A percentile compares a stretch with the other conserved stretches of the same genome.
These are phyloP conservation scores for Cyrtorhinus lividipennis DNA, from an alignment of 1,140 invertebrate species.

Conservation along the genomic window DNA sequence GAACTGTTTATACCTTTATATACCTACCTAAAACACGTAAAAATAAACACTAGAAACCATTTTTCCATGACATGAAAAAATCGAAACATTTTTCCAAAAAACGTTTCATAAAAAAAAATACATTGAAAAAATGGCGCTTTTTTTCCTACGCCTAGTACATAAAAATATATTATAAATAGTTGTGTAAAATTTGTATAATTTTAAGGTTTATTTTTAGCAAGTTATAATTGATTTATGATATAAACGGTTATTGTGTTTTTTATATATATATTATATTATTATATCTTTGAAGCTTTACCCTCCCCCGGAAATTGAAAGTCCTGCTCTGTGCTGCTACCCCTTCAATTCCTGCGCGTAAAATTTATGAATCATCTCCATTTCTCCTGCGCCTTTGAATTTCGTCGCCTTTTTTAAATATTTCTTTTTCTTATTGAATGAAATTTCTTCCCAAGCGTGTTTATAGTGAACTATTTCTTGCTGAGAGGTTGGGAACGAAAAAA, in stretches of 20 bases:
- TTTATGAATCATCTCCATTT: background rate
- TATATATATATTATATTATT: conserved; percentile 10
- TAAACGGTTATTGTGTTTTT: conserved; percentile 5
- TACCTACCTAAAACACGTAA: background rate
- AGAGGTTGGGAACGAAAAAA: background rate
- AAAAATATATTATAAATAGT: conserved; percentile 10
- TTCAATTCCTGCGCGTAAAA: background rate
- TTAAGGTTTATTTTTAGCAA: conserved; percentile 9
- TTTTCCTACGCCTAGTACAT: conserved; percentile 6
- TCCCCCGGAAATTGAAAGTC: background rate
- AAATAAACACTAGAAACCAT: too few species aligned
- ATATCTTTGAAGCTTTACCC: conserved; percentile 9
- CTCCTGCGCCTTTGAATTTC: background rate
- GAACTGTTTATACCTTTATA: background rate
- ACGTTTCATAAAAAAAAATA: background rate
- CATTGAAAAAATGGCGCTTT: conserved; percentile 1
- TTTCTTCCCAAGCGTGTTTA: background rate
- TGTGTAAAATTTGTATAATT: conserved; percentile 10
- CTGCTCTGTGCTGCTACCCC: background rate
- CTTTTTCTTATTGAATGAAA: background rate
- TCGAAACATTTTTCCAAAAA: background rate
- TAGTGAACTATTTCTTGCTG: background rate
- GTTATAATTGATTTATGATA: conserved; percentile 1
- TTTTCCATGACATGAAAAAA: conserved; percentile 1
- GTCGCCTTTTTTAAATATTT: background rate